phyloP scores from a whole-genome alignment of 2,888 invertebrate genomes.

The Drosophila histrio region DNA sequence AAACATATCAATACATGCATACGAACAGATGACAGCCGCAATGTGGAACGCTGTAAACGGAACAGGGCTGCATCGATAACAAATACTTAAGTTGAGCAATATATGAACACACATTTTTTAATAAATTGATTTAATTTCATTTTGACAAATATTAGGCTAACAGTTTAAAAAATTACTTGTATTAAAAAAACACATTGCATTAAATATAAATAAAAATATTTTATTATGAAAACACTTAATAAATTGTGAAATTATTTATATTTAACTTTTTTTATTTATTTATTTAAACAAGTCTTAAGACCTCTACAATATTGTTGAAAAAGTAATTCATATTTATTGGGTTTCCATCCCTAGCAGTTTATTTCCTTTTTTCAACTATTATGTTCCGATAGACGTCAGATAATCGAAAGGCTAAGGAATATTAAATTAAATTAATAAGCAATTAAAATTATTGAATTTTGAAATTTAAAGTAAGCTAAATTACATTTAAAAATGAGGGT shows the following conservation, averaged over 20 bases:
- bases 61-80: constrained; percentile 28
- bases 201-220: too few relatives aligned
- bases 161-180: too few relatives aligned
- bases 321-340: neutral
- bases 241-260: neutral
- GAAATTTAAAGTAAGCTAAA: too few relatives aligned
- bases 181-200: too few relatives aligned
- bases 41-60: constrained; percentile 28
- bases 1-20: constrained; percentile 25
- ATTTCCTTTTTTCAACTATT: too few relatives aligned
- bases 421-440: neutral
- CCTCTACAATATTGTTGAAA: neutral
- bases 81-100: neutral
- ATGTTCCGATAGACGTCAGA: neutral
- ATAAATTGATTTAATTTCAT: neutral
- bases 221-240: neutral
- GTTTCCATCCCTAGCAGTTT: neutral
- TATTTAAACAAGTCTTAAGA: neutral
- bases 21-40: constrained; percentile 25
- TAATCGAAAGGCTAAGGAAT: neutral
- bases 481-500: too few relatives aligned
- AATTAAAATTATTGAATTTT: neutral
- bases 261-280: neutral
- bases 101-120: neutral
- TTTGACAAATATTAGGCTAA: neutral